These are phyloP conservation scores for Oscheius sp. DNA, from an alignment of 2,888 invertebrate species.

Conservation along the genomic window DNA sequence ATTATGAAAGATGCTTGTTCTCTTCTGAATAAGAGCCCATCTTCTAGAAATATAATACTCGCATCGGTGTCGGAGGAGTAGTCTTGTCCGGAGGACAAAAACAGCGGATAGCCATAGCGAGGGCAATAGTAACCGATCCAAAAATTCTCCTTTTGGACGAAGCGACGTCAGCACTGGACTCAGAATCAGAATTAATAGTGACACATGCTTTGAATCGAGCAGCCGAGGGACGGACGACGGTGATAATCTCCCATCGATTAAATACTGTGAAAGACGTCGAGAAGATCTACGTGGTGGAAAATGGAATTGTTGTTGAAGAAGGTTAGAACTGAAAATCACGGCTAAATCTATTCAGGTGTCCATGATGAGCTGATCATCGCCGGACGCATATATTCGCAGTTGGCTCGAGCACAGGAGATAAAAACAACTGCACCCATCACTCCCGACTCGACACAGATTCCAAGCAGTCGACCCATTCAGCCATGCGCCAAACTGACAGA, in stretches of 20 bases:
- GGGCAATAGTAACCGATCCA: constrained; percentile 70
- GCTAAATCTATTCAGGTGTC: no score
- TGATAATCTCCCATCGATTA: constrained; percentile 57
- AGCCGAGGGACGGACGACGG: constrained; percentile 49
- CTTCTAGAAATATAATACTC: constrained; percentile 55
- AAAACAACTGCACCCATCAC: not conserved
- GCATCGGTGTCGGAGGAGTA: constrained; percentile 70
- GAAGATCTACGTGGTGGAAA: constrained; percentile 46
- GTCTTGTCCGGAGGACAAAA: constrained; percentile 72
- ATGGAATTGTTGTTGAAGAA: constrained; percentile 36
- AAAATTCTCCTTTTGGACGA: constrained; percentile 71
- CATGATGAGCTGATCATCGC: constrained; percentile 22
- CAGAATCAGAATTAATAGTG: constrained; percentile 71
- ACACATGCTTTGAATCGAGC: constrained; percentile 54
- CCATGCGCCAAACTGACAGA: not conserved
- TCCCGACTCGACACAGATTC: constrained; percentile 5
- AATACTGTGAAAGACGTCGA: constrained; percentile 55
- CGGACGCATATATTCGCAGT: constrained; percentile 22
- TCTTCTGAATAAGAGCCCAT: not conserved
- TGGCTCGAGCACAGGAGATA: constrained; percentile 39
- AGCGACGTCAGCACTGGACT: constrained; percentile 71
- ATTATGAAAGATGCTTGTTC: not conserved
- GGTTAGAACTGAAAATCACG: no score
- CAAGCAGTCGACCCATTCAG: not conserved
- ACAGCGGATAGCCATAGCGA: constrained; percentile 70